Percentiles rank a stretch among this genome's conserved stretches.
Evolutionary conservation across 2,888 invertebrate genomes (phyloP).

Genomic region (Horisme vitalbata): DNA sequence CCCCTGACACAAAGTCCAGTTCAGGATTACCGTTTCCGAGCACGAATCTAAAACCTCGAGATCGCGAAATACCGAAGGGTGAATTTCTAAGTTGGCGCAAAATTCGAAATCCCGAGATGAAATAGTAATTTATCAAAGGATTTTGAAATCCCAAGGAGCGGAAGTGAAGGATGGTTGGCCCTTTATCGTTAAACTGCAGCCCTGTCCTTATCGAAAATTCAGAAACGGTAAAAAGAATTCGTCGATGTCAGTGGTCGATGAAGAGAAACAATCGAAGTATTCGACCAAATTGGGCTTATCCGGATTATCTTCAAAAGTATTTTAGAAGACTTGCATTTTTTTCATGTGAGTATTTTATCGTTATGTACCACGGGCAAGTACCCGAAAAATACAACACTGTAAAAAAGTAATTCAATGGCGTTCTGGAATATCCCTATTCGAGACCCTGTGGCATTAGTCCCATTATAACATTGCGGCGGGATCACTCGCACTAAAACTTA

Average conservation of each 20-base stretch:
- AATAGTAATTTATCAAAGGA: slow-evolving; percentile 82
- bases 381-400: slow-evolving; percentile 51
- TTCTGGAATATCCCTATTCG: slow-evolving; percentile 57
- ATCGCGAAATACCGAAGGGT: slow-evolving; percentile 54
- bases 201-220: slow-evolving; percentile 52
- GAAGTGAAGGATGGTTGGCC: slow-evolving; percentile 63
- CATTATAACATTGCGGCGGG: slow-evolving; percentile 57
- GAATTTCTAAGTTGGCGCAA: slow-evolving; percentile 61
- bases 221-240: slow-evolving; percentile 41
- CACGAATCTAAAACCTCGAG: slow-evolving; percentile 41
- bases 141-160: slow-evolving; percentile 69
- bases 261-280: slow-evolving; percentile 15
- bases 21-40: slow-evolving; percentile 65
- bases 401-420: slow-evolving; percentile 74
- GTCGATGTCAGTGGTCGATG: too few relatives aligned
- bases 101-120: slow-evolving; percentile 74
- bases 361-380: too few relatives aligned
- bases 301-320: not conserved
- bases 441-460: slow-evolving; percentile 60
- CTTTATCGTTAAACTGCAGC: slow-evolving; percentile 66
- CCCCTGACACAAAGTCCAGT: slow-evolving; percentile 65
- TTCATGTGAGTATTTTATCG: too few relatives aligned
- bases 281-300: slow-evolving; percentile 25
- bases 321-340: too few relatives aligned
- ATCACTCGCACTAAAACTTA: slow-evolving; percentile 38